These are phyloP conservation scores for Ischnus inquisitorius DNA, from an alignment of 2,888 invertebrate species.

Conservation along the genomic window DNA sequence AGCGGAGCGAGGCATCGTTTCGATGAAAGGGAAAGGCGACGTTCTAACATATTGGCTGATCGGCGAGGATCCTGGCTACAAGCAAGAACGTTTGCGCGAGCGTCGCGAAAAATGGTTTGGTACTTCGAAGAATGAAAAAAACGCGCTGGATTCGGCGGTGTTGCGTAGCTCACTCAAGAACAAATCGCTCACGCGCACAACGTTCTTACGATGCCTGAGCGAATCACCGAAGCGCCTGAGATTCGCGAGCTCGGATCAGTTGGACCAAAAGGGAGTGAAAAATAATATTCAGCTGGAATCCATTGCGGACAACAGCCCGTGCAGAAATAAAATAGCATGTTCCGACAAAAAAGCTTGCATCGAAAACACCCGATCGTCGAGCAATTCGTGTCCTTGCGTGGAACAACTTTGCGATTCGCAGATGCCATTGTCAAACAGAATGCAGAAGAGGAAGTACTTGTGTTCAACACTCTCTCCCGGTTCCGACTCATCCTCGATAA, in stretches of 20 bases:
- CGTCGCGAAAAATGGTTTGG: conserved; percentile 85
- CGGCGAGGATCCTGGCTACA: conserved; percentile 90
- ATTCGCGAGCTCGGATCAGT: conserved; percentile 91
- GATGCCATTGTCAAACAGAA: background rate
- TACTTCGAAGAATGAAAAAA: conserved; percentile 63
- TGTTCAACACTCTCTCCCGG: background rate
- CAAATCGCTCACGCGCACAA: conserved; percentile 86
- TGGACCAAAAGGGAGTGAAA: conserved; percentile 87
- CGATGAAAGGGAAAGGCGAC: conserved; percentile 95
- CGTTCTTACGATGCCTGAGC: conserved; percentile 89
- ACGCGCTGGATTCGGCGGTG: conserved; percentile 76
- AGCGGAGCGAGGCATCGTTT: conserved; percentile 91
- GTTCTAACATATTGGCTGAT: conserved; percentile 94
- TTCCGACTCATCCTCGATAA: conserved; percentile 34
- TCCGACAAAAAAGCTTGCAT: conserved; percentile 75
- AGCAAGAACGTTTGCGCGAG: conserved; percentile 87
- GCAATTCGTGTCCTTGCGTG: conserved; percentile 91
- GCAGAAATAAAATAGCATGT: conserved; percentile 85
- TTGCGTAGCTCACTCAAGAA: conserved; percentile 91
- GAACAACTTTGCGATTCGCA: conserved; percentile 85
- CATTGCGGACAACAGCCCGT: conserved; percentile 87
- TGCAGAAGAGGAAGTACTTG: conserved; percentile 12
- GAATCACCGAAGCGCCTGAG: conserved; percentile 94
- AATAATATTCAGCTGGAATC: conserved; percentile 86
- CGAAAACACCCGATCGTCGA: conserved; percentile 84